Evolutionary conservation across 2,797 vertebrate species (phyloP).

Genomic region (Kryptopterus vitreolus): DNA sequence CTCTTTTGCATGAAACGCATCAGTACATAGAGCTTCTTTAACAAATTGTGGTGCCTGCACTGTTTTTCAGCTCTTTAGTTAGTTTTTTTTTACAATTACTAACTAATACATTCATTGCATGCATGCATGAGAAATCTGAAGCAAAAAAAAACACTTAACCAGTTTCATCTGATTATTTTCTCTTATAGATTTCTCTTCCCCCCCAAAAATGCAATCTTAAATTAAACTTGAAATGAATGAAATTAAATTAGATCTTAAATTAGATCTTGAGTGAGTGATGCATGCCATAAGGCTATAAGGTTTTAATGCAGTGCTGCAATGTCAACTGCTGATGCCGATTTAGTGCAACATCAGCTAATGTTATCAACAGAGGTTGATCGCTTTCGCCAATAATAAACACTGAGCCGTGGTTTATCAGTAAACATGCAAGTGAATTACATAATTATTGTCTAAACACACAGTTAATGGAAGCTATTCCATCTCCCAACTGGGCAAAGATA

Average conservation of each 20-base stretch:
- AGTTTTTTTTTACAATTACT: background rate
- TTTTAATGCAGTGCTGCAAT: background rate
- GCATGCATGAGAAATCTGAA: background rate
- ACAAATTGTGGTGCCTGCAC: background rate
- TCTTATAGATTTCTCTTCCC: background rate
- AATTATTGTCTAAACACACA: background rate
- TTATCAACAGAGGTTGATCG: background rate
- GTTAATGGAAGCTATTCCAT: background rate
- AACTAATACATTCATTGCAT: background rate
- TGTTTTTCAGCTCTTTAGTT: too few relatives aligned
- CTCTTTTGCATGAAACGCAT: background rate
- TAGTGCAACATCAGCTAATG: background rate
- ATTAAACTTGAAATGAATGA: too few relatives aligned
- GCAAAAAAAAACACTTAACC: background rate
- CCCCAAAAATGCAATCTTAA: background rate
- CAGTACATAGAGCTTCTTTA: background rate
- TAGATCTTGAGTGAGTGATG: too few relatives aligned
- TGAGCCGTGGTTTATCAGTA: background rate
- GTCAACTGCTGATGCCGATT: background rate
- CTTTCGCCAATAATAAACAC: background rate
- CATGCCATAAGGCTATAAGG: background rate
- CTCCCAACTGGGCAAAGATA: background rate
- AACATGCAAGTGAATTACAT: background rate
- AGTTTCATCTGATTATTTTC: background rate
- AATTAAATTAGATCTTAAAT: too few relatives aligned